These are phyloP conservation scores for Candidula unifasciata DNA, from an alignment of 2,888 invertebrate species.

Conservation along the genomic window DNA sequence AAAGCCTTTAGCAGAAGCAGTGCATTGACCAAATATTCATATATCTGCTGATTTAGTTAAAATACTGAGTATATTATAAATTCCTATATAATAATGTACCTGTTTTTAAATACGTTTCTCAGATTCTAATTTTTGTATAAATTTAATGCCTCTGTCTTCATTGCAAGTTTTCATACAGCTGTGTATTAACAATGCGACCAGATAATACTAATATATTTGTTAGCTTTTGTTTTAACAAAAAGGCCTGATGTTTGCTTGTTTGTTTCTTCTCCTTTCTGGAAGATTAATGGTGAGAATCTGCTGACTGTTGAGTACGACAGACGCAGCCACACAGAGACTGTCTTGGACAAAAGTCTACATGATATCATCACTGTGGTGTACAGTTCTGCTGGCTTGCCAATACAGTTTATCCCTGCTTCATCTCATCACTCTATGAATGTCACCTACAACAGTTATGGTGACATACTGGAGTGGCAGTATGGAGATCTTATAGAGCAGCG, in stretches of 20 bases:
- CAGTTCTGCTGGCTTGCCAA: conserved; percentile 92
- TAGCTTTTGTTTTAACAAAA: neutral
- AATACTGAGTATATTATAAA: no score
- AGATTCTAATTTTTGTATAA: no score
- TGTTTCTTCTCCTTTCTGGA: conserved; percentile 38
- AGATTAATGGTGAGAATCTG: conserved; percentile 95
- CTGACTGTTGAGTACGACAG: conserved; percentile 95
- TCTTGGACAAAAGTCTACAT: conserved; percentile 89
- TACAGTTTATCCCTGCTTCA: conserved; percentile 77
- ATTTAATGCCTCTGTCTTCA: no score
- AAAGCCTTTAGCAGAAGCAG: no score
- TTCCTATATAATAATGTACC: no score
- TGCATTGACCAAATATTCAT: no score
- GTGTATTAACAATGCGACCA: neutral
- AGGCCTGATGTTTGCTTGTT: neutral
- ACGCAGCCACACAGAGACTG: conserved; percentile 91
- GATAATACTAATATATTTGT: neutral
- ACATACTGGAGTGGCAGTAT: conserved; percentile 82
- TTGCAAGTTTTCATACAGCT: no score
- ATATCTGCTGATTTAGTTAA: no score
- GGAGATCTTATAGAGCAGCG: conserved; percentile 92
- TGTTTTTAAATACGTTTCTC: no score
- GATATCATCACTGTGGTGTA: conserved; percentile 91
- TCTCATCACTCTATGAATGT: conserved; percentile 83
- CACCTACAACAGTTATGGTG: conserved; percentile 87